Base-by-base conservation (phyloP, 2,888 invertebrate genomes). In the Spicauda simplicius region DNA sequence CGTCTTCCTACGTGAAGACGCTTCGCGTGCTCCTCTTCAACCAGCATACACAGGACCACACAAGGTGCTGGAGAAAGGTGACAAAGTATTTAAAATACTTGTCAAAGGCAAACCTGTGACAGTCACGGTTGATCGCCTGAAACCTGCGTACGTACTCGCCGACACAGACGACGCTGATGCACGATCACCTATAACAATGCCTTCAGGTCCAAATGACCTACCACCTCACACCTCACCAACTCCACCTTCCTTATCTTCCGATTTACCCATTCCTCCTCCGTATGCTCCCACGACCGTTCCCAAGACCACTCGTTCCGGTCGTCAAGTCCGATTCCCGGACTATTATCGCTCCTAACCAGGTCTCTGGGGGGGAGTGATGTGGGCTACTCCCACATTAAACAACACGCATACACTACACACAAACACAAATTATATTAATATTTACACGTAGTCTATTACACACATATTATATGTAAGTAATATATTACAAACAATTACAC, bases 1-100 rank as follows among this genome's bases (percentile, higher is more conserved):
- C 48, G 55, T 55, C 48, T 64, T 64, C 45, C n/a, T 41, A 30
- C 48, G 56, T 59, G 59, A 59, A 54, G 66, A 60, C 30, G 52
- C 66, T 25, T 16, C 19, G 45, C 54, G 55, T 14, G 16, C 45
- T 2, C 12, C 64, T 1, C 58, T 65, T 8, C 64, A 58, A 52
- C 37, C 64, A 14, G 53, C 58, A 7, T 58, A 58, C 41, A 52
- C 58, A 8, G 58, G 64, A 5, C 58, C 59, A 2, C 12, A 41
- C 41, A 41, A 41, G 12, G 58, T 58, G 6, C 6, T 58, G 20
- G 58, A 58, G 14, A 58, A 20, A 58, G 45, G 57, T 11, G 41
- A 57, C 19, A 57, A 57, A 41, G 18, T 18, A 4, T 57, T 37
- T 12, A 57, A 57, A 20, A 14, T 58, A 41, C 45, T 45, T 4